Evolutionary conservation across 2,797 vertebrate species (phyloP).

Genomic region (Lacerta agilis): DNA sequence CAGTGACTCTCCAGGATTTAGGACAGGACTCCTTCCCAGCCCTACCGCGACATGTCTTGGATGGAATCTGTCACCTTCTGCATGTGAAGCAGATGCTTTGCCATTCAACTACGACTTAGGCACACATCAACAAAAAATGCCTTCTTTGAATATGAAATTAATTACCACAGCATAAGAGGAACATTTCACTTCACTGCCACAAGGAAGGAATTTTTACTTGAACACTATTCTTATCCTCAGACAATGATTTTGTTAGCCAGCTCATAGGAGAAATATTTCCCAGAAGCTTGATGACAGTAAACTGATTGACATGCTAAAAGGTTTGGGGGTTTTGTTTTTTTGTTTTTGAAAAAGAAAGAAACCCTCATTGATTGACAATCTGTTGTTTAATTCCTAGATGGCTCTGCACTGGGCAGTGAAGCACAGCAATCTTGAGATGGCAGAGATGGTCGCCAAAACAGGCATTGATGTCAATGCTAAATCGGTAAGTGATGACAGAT

Average conservation of each 20-base stretch:
- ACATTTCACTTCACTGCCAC: slow-evolving; percentile 27
- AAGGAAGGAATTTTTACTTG: slow-evolving; percentile 58
- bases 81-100: not conserved
- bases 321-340: not conserved
- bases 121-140: slow-evolving; percentile 59
- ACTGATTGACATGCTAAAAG: slow-evolving; percentile 61
- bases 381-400: slow-evolving; percentile 76
- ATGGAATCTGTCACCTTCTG: not conserved
- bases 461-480: slow-evolving; percentile 82
- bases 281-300: slow-evolving; percentile 65
- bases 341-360: slow-evolving; percentile 22
- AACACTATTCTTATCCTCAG: slow-evolving; percentile 32
- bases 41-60: not conserved
- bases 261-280: slow-evolving; percentile 55
- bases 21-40: not conserved
- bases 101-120: slow-evolving; percentile 20
- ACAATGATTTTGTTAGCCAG: slow-evolving; percentile 56
- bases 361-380: slow-evolving; percentile 71
- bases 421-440: slow-evolving; percentile 79
- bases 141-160: slow-evolving; percentile 31
- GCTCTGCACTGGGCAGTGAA: slow-evolving; percentile 83
- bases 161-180: slow-evolving; percentile 49
- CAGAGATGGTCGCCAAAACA: slow-evolving; percentile 80
- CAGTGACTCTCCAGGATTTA: not conserved
- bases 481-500: slow-evolving; percentile 82